Evolutionary conservation across 2,888 invertebrate species (phyloP), one percentile per base, ranked within the genome.

Genomic region (Brachycybe producta): DNA sequence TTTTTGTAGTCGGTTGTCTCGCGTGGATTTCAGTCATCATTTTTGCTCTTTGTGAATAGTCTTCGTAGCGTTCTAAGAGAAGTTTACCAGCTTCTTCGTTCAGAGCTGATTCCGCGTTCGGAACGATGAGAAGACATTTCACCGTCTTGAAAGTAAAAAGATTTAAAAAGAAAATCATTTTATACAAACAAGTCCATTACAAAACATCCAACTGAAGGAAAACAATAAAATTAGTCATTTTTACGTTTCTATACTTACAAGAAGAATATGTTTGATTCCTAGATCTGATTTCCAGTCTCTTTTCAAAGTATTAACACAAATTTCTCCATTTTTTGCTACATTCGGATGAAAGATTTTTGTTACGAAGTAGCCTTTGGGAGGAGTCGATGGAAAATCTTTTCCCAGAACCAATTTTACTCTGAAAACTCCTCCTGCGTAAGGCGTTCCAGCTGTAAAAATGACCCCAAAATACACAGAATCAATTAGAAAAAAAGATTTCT

Each of bases 301-400:
- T 70, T 88, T 87, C 55, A 95, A 74, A 54, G 94, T 92, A 70
- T 92, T 90, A 5, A 94, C 94, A 72, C 94, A 95, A 64, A 95
- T 94, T 71, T 92, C 92, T 54, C 94, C 94, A 71, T 82, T 86
- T 54, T 77, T 72, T 43, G 92, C 83, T 60, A 95, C 92, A 74
- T 95, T 95, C 24, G 94, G 94, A 70, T 95, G 94, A 73, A 95
- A 95, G 65, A 95, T 88, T 75, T 86, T 88, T 49, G 94, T 95
- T 54, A 90, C 73, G 70, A 95, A 95, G 71, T 66, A 73, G n/a
- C 70, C 92, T 71, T 91, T 91, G 41, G 94, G 94, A 58, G 94
- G 90, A 59, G 82, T 79, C 60, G 80, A 75, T 8, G 94, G 94
- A 70, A 90, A 95, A 67, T 88, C 88, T 72, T 90, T 90, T 13